These are phyloP conservation scores for Rhegmatorhina hoffmannsi DNA, from an alignment of 2,113 vertebrate genomes.

Conservation along the genomic window DNA sequence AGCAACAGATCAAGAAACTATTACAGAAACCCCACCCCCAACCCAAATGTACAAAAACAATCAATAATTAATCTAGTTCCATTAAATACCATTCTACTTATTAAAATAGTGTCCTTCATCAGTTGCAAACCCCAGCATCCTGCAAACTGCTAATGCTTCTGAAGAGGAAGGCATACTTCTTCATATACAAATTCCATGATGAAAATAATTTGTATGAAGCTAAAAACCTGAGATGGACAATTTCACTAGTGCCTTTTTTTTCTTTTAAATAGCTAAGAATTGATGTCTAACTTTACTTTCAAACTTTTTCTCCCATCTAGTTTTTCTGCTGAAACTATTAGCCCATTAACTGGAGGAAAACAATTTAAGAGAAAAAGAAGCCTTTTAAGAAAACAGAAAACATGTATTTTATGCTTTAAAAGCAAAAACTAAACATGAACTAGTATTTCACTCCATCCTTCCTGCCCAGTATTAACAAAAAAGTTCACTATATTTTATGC, in stretches of 20 bases:
- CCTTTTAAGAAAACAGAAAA: background rate
- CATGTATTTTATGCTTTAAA: background rate
- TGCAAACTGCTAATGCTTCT: background rate
- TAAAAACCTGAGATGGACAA: background rate
- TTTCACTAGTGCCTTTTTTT: background rate
- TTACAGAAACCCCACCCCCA: fast-evolving
- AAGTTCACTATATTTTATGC: background rate
- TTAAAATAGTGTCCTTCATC: background rate
- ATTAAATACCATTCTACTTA: background rate
- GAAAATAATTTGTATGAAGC: background rate
- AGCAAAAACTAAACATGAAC: background rate
- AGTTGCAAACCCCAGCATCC: background rate
- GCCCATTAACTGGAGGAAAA: background rate
- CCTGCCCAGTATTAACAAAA: background rate
- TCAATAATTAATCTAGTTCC: background rate
- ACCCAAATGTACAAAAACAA: background rate
- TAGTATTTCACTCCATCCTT: background rate
- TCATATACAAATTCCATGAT: background rate
- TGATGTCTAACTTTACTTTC: background rate
- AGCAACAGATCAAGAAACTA: background rate
- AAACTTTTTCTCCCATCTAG: background rate
- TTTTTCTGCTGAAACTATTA: background rate
- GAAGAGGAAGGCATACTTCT: background rate
- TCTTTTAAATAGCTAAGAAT: background rate
- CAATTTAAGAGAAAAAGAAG: background rate